Evolutionary conservation across 2,113 vertebrate genomes (phyloP), one percentile per base, ranked within the genome.

Genomic region (Sphyrna mokarran): DNA sequence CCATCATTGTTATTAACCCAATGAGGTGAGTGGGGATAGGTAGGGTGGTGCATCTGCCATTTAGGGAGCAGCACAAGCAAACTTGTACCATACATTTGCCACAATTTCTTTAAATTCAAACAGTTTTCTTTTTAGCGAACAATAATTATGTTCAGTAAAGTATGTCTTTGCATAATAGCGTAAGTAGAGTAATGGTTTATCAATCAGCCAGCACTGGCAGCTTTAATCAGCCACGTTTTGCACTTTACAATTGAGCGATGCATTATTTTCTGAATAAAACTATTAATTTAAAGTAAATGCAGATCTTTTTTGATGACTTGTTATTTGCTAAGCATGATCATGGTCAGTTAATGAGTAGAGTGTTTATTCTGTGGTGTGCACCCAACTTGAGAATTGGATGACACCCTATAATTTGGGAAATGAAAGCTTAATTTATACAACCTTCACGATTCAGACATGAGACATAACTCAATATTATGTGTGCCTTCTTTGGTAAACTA

Each of bases 381-480:
- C 94, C 40, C 68, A 9, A 72, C 61, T 66, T 93, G 61, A 93
- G 89, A 95, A 95, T 54, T 95, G 69, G 23, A 72, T 95, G 69
- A 72, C 94, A 95, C 68, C 94, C 43, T 76, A 76, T 95, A 72
- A 95, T 94, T 94, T 94, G 68, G 43, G 11, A 94, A 94, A 43
- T 70, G 66, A 95, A 95, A 95, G 54, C 94, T 48, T 26, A 54
- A 70, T 76, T 95, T 72, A 54, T 95, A 13, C 69, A 95, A 68
- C 13, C 87, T 90, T 90, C 54, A 90, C 63, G 48, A 33, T 90
- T 90, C 87, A 61, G 54, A 72, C 68, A 29, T 29, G 94, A 54
- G 23, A 95, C 23, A 54, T 29, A 95, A 48, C 93, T 72, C 37
- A 48, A 48, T 33, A 72, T 4, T 48, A 95, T n/a, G 3, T 54